Percentiles rank a stretch among this genome's conserved stretches.
phyloP scores from a whole-genome alignment of 2,888 invertebrate species.

The Endotricha flammealis region DNA sequence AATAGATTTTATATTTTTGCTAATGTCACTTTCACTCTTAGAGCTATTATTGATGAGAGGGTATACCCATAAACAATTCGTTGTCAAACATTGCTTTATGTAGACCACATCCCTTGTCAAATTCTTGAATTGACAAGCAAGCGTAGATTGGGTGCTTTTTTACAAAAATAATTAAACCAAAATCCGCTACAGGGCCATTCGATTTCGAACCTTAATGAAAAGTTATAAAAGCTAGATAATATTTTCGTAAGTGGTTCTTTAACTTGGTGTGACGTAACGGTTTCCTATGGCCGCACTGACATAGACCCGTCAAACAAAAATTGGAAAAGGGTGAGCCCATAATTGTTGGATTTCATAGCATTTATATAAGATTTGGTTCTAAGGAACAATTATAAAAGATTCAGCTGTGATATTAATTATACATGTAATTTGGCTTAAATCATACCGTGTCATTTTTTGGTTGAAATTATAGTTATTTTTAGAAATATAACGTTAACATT shows the following conservation, averaged over 20 bases:
- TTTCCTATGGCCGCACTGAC: slow-evolving; percentile 26
- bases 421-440: slow-evolving; percentile 1
- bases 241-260: slow-evolving; percentile 1
- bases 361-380: slow-evolving; percentile 15
- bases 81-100: slow-evolving; percentile 11
- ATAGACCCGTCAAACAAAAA: slow-evolving; percentile 24
- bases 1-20: too few species aligned
- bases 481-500: too few species aligned
- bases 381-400: slow-evolving; percentile 2
- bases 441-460: slow-evolving; percentile 1
- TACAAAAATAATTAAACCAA: neutral
- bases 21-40: too few species aligned
- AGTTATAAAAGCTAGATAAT: neutral
- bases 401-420: slow-evolving; percentile 1
- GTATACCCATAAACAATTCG: slow-evolving; percentile 3
- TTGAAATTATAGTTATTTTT: too few species aligned
- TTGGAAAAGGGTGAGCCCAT: slow-evolving; percentile 22
- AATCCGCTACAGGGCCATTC: neutral
- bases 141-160: slow-evolving; percentile 18
- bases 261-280: slow-evolving; percentile 17
- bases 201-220: slow-evolving; percentile 4
- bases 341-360: slow-evolving; percentile 18
- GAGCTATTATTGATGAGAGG: too few species aligned
- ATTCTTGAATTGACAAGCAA: slow-evolving; percentile 26
- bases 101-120: slow-evolving; percentile 23